Base-by-base conservation (phyloP, 2,888 invertebrate species). In the Xylota segnis region DNA sequence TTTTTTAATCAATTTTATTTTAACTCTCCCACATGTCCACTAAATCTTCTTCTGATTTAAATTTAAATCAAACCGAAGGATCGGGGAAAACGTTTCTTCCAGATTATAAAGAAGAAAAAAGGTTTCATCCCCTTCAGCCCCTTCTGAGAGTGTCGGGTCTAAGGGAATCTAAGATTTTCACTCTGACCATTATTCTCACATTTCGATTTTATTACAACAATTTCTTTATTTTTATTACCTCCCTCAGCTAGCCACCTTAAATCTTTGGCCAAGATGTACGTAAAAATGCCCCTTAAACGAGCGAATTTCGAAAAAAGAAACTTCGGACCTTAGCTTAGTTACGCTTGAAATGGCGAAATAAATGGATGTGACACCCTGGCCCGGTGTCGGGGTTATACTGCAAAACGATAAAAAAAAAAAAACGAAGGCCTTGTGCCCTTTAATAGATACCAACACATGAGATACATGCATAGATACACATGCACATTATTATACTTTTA, bases 121-220 rank as follows among this genome's bases (percentile, higher is more conserved):
- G 16, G 27, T 29, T 43, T 47, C 14, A 32, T 1, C 34, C 12
- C 58, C 5, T 54, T 23, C 14, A 14, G 23, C 16, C 50, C 27
- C 16, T 12, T 18, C 37, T 14, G n/a, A 45, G 27, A 7, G 23
- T 23, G 23, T 23, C 2, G 7, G 52, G 27, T 7, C 56, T 18
- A 34, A 14, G 23, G 6, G 32, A 61, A 70, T 70, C 68, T 34
- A 23, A 54, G 54, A 37, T 16, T 78, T 71, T 54, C 54, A 37
- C 45, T 63, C 16, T 9, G 45, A 37, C 32, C 70, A 68, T 68
- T 77, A 59, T 68, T 77, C 76, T 56, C 54, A 52, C 70, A 77
- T 77, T 77, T 70, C 54, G 63, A 71, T 70, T 78, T 56, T 54
- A 78, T 71, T 70, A 56, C 70, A 63, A 63, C 54, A 63, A 71